Base-by-base conservation (phyloP, 2,888 invertebrate species). In the Pyrochroa serraticornis region DNA sequence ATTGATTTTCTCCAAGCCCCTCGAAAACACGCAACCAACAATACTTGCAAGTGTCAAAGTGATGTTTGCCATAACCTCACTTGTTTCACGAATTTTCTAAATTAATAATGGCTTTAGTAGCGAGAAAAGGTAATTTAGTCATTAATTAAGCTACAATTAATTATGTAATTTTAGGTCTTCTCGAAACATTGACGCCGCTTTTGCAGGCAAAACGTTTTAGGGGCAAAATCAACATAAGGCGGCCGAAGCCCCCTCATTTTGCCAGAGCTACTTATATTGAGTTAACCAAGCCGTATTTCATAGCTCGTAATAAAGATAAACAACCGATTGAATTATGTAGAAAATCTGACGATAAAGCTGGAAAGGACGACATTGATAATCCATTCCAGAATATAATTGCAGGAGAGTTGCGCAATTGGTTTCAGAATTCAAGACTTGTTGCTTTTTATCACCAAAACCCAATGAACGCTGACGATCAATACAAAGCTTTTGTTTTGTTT, bases 201-300 rank as follows among this genome's bases (percentile, higher is more conserved):
- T 35, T 70, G 7, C 72, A 87, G 68, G 82, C 85, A 5, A 86
- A 86, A 73, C 82, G 92, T 65, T 90, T 84, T 75, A 83, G 89
- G 13, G 87, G 88, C 1, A 90, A 91, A 80, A 89, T 92, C 47
- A 92, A 93, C 71, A 85, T 93, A 37, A 88, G 90, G 75, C 85
- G 82, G 63, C 93, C 93, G 0, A 84, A 83, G 70, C 79, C 84
- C 45, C 87, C 90, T 0, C 90, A 90, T 76, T 91, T 85, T 72
- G 84, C 85, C 64, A 84, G 87, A 63, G 88, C 88, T 10, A 82
- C 84, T 64, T 81, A 89, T 37, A 75, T 89, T 41, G 85, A 85
- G 63, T 79, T 91, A n/a, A 78, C 87, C 0, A 83, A 85, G 70
- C 91, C 92, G 0, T 80, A 80, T 37, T 88, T 84, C 69, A 78